A percentile compares a stretch with the other conserved stretches of the same genome.
These are phyloP conservation scores for Lytechinus variegatus DNA, from an alignment of 35 echinoderm and acorn worm genomes.

Conservation along the genomic window DNA sequence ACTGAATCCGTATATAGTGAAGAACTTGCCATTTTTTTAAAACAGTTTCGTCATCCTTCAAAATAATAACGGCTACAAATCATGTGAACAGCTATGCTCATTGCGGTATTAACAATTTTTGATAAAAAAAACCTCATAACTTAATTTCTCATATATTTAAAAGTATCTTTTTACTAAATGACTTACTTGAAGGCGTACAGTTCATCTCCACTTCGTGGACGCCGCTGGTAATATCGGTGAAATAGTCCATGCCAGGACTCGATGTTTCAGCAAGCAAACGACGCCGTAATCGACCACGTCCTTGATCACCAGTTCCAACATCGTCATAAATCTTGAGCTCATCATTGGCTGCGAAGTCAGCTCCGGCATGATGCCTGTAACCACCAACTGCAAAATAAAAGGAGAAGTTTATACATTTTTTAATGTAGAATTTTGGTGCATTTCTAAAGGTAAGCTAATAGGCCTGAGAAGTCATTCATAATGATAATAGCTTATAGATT, in stretches of 20 bases:
- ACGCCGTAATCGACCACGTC: background rate
- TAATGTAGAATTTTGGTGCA: no score
- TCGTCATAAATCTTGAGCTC: background rate
- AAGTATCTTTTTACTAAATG: background rate
- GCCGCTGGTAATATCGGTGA: slow-evolving; percentile 15
- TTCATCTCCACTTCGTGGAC: slow-evolving; percentile 35
- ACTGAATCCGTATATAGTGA: no score
- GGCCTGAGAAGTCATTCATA: no score
- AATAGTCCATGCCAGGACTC: background rate
- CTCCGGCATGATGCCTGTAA: background rate
- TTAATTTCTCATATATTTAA: no score
- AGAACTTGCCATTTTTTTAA: no score
- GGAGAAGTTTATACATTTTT: no score
- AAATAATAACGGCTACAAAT: background rate
- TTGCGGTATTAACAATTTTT: background rate
- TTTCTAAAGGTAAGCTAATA: no score
- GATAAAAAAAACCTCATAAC: background rate
- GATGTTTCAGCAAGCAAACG: background rate
- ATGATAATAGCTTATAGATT: no score
- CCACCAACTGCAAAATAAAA: background rate
- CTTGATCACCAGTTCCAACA: background rate
- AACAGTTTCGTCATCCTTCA: no score
- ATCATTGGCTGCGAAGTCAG: background rate
- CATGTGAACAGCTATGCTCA: background rate
- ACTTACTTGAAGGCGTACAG: slow-evolving; percentile 21